phyloP scores from a whole-genome alignment of 1,140 invertebrate genomes.

The Danaus melanippus region DNA sequence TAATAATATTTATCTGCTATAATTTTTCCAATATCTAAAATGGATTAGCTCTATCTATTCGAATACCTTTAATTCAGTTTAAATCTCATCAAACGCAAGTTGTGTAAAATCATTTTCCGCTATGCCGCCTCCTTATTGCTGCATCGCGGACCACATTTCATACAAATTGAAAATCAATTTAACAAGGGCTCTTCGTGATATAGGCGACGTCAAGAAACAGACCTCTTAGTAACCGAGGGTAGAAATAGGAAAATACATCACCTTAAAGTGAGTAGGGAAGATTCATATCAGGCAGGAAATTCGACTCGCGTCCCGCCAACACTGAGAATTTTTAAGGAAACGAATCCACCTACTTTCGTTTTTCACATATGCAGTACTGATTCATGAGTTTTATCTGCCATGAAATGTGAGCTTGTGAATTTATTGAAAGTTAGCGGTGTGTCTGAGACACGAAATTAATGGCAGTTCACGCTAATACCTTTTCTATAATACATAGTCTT shows the following conservation, averaged over 20 bases:
- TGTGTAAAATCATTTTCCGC: slow-evolving; percentile 65
- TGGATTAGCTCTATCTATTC: slow-evolving; percentile 10
- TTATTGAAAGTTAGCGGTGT: slow-evolving; percentile 58
- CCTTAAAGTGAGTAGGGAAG: slow-evolving; percentile 69
- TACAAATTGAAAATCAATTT: slow-evolving; percentile 72
- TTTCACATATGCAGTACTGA: slow-evolving; percentile 63
- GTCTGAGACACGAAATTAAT: slow-evolving; percentile 40
- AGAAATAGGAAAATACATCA: slow-evolving; percentile 69
- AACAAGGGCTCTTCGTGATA: slow-evolving; percentile 49
- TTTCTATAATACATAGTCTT: neutral
- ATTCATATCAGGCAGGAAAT: slow-evolving; percentile 70
- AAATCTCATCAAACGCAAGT: slow-evolving; percentile 54
- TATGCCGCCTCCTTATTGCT: slow-evolving; percentile 62
- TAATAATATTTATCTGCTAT: too few species aligned
- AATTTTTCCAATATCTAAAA: neutral
- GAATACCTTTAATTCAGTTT: slow-evolving; percentile 40
- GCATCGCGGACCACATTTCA: slow-evolving; percentile 65
- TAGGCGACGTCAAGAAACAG: slow-evolving; percentile 48
- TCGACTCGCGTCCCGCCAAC: slow-evolving; percentile 56
- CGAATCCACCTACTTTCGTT: slow-evolving; percentile 52
- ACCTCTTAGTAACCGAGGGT: slow-evolving; percentile 36
- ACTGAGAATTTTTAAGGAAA: slow-evolving; percentile 60
- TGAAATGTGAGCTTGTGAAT: slow-evolving; percentile 61
- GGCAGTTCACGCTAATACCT: slow-evolving; percentile 12
- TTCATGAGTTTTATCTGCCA: slow-evolving; percentile 68